Base-by-base conservation (phyloP, 2,797 vertebrate genomes). In the Melanotaenia boesemani region DNA sequence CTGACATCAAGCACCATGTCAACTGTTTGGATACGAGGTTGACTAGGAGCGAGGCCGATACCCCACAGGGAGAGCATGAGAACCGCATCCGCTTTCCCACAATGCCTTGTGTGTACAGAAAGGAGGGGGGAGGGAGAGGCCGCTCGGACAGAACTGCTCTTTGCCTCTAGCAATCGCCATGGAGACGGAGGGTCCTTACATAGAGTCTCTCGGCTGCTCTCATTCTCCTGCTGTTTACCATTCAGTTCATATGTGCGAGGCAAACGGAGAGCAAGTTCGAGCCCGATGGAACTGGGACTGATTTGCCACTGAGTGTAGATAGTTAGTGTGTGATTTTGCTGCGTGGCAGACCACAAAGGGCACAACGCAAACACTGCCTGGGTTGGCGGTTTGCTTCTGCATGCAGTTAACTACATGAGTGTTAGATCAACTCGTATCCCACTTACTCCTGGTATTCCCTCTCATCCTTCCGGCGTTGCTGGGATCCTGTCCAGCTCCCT, bases 201-300 rank as follows among this genome's bases (percentile, higher is more conserved):
- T 74, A 71, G 72, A 83, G 71, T 64, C 67, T 72, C 58, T 80
- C 36, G 18, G 44, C 68, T 74, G 6, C 26, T 78, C 85, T 86
- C 34, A 0, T 88, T 91, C 81, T 80, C 76, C 70, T 50, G 80
- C 90, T 86, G 87, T 93, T 89, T 83, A 77, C 87, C 77, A 83
- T 84, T 86, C 82, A 80, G 66, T 84, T 85, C 71, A 67, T 73
- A 77, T 77, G 76, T 77, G 72, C 57, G 63, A 79, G 70, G 18
- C 74, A 67, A 67, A 67, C 36, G 9, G 37, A 60, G 55, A 1
- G 7, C 73, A 67, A 32, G 69, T 69, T 62, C 62, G 36, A 66
- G 63, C 44, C 22, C 0, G 3, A 59, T 62, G 34, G 70, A 73
- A 41, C 24, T 36, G 48, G 61, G 60, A 61, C 57, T 18, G 54